These are phyloP conservation scores for Ptilorrhoa leucosticta DNA, from an alignment of 2,113 vertebrate species.

Conservation along the genomic window DNA sequence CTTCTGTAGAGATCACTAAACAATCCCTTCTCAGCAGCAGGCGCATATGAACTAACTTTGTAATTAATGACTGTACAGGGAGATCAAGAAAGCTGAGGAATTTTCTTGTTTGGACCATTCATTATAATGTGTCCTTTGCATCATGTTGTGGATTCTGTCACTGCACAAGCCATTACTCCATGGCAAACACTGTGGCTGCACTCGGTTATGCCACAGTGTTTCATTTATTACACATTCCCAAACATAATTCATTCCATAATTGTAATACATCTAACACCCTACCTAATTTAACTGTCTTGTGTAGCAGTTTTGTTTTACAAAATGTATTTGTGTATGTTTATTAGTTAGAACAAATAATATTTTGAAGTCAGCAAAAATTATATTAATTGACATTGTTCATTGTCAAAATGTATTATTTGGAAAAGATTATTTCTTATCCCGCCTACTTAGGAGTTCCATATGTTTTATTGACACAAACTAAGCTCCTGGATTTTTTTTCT, in stretches of 20 bases:
- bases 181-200: background rate
- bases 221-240: background rate
- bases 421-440: background rate
- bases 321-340: background rate
- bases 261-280: background rate
- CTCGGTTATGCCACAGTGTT: background rate
- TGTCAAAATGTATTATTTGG: background rate
- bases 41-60: background rate
- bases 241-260: background rate
- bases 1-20: background rate
- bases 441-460: background rate
- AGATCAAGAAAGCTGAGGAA: background rate
- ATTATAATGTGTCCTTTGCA: background rate
- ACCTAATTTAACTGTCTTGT: fast-evolving
- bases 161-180: background rate
- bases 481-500: background rate
- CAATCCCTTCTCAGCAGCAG: background rate
- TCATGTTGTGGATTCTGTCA: background rate
- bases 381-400: background rate
- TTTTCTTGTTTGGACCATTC: background rate
- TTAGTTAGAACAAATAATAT: background rate
- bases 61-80: background rate
- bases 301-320: background rate
- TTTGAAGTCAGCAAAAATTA: background rate
- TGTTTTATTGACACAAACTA: background rate